Evolutionary conservation across 2,888 invertebrate species (phyloP), one percentile per base, ranked within the genome.

Genomic region (Cancer borealis): DNA sequence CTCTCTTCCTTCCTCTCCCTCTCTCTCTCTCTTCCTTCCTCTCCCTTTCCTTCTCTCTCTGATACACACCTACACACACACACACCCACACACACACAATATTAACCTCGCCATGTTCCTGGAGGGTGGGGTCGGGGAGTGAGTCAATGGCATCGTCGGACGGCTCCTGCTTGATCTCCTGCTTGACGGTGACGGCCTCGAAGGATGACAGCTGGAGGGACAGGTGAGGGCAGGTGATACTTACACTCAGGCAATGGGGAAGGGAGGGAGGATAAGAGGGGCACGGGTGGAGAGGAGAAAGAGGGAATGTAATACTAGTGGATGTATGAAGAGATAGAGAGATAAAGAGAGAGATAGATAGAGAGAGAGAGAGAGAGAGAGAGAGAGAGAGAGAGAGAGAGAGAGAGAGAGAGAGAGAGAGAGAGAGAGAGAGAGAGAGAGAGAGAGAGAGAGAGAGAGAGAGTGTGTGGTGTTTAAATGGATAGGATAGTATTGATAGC

Each of bases 141-240:
- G 73, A 73, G 73, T 73, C 73, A 73, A 73, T 10, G n/a, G 12
- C 73, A 39, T 88, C 47, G 8, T 95, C 93, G 21, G 30, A 8
- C 5, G 95, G 95, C 47, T 95, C 95, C 73, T 93, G 54, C 91
- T 95, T 95, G 88, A 95, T 91, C 60, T 95, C 95, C 88, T 91
- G 79, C 91, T 94, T 94, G 60, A 94, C 54, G 60, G 30, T 91
- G 30, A 94, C n/a, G 88, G 39, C 88, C 54, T 6, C 88, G 39
- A 92, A 92, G 92, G 89, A 47, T 84, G 92, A 54, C 91, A 90
- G 84, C 94, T 73, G 88, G 88, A 49, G 89, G 88, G 88, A 54
- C 26, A 89, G 90, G 93, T 79, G 66, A 66, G 73, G 73, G 39
- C 39, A 79, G 79, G 47, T 88, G 73, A 93, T 26, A 39, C 30